Percentiles rank a stretch among this genome's conserved stretches.
phyloP scores from a whole-genome alignment of 2,888 invertebrate species.

The Pharmacophagus antenor region DNA sequence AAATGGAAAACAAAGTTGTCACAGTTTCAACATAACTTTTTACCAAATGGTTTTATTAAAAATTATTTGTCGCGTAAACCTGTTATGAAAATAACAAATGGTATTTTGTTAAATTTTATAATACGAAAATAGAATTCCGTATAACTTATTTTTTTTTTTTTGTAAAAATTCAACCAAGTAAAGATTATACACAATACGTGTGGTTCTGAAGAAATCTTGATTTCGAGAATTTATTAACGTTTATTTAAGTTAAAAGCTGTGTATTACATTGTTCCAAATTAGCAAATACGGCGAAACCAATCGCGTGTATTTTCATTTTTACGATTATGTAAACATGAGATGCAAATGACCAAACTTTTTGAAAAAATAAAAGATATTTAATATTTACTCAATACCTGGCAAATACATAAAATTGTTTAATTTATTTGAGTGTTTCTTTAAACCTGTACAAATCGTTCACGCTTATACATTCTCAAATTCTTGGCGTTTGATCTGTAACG shows the following conservation, averaged over 20 bases:
- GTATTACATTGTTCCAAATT: slow-evolving; percentile 16
- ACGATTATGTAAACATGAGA: slow-evolving; percentile 2
- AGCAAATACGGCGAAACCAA: slow-evolving; percentile 14
- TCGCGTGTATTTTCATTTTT: slow-evolving; percentile 15
- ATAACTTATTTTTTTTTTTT: neutral
- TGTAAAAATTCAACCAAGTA: neutral
- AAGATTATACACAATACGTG: neutral
- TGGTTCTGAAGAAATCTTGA: neutral
- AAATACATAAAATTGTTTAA: neutral
- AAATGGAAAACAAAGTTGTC: too few species aligned
- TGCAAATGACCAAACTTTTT: neutral
- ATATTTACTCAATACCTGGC: neutral
- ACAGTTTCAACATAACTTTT: too few species aligned
- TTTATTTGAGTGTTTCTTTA: neutral
- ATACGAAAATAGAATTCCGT: too few species aligned
- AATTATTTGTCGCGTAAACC: too few species aligned
- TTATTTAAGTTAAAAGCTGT: neutral
- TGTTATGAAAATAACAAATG: too few species aligned
- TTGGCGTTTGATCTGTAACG: too few species aligned
- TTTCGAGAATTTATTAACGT: neutral
- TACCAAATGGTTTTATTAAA: too few species aligned
- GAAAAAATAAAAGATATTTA: neutral
- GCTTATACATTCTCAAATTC: neutral
- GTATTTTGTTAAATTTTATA: too few species aligned
- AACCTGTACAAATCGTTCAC: neutral